Percentiles rank a stretch among this genome's conserved stretches.
Evolutionary conservation across 2,888 invertebrate species (phyloP).

Genomic region (Abrostola tripartita): DNA sequence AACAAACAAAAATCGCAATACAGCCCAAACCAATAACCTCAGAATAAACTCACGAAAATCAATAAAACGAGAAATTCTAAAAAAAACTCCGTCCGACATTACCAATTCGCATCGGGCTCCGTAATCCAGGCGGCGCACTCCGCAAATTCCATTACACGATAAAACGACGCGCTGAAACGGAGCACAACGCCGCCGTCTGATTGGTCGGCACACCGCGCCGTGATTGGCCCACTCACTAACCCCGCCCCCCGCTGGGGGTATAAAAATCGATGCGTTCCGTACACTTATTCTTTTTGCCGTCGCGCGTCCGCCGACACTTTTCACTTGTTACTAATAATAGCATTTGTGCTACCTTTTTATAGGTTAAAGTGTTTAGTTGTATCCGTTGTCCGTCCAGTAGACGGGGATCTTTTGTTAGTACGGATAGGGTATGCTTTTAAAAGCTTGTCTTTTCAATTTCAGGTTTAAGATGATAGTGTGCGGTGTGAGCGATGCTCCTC

Average conservation of each 20-base stretch:
- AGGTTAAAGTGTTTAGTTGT: conserved; percentile 86
- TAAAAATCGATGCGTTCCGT: conserved; percentile 85
- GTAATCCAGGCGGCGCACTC: conserved; percentile 79
- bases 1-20: conserved; percentile 7
- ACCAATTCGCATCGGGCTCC: conserved; percentile 76
- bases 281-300: conserved; percentile 78
- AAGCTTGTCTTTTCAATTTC: conserved; percentile 79
- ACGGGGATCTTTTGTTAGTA: conserved; percentile 79
- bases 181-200: conserved; percentile 75
- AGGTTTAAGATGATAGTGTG: conserved; percentile 62
- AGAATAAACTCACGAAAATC: conserved; percentile 61
- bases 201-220: conserved; percentile 84
- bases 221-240: conserved; percentile 82
- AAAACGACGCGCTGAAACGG: conserved; percentile 74
- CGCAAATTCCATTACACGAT: conserved; percentile 87
- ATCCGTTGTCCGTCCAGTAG: conserved; percentile 81
- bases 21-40: conserved; percentile 58
- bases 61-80: conserved; percentile 54
- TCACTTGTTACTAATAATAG: conserved; percentile 84
- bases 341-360: conserved; percentile 82
- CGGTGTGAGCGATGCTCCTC: conserved; percentile 44
- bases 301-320: conserved; percentile 81
- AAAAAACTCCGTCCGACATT: conserved; percentile 53
- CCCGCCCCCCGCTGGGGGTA: conserved; percentile 83
- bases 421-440: conserved; percentile 77